Conservation (phyloP, 2,888 invertebrate species). For the Geophilus truncorum region DNA sequence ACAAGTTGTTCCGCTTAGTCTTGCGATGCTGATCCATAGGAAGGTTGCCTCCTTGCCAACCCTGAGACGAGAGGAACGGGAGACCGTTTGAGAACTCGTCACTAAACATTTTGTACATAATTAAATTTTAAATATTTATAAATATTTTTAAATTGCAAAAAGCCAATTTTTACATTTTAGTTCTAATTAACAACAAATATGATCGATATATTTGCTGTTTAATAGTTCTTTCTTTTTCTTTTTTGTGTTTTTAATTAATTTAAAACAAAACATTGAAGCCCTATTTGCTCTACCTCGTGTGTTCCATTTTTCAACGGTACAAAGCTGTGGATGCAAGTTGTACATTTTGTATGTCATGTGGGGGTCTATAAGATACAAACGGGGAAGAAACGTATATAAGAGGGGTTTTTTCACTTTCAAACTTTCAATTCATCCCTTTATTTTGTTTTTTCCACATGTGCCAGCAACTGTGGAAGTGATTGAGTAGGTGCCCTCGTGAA, state of each 20-base stretch:
- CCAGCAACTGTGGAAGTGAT: constrained; percentile 1
- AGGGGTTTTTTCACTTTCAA: constrained; percentile 25
- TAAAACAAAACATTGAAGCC: constrained; percentile 33
- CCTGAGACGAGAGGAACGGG: constrained; percentile 39
- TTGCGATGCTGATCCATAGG: constrained; percentile 33
- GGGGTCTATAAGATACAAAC: constrained; percentile 36
- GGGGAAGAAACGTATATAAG: constrained; percentile 33
- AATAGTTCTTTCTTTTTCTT: no score
- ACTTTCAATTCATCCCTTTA: background rate
- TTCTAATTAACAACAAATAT: background rate
- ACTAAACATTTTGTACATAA: constrained; percentile 18
- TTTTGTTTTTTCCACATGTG: constrained; percentile 15
- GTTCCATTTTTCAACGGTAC: constrained; percentile 34
- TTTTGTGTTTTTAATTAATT: background rate
- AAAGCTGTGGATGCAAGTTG: constrained; percentile 34
- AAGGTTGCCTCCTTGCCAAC: constrained; percentile 37
- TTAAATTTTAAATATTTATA: background rate
- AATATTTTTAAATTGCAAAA: background rate
- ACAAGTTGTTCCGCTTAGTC: constrained; percentile 35
- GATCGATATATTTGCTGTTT: background rate
- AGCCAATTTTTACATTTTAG: background rate
- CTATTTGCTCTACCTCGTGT: constrained; percentile 34
- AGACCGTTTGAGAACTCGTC: constrained; percentile 37
- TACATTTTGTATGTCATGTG: constrained; percentile 35
- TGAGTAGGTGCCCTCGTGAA: background rate